These are phyloP conservation scores for Numenius phaeopus DNA, from an alignment of 2,797 vertebrate genomes.

Conservation along the genomic window DNA sequence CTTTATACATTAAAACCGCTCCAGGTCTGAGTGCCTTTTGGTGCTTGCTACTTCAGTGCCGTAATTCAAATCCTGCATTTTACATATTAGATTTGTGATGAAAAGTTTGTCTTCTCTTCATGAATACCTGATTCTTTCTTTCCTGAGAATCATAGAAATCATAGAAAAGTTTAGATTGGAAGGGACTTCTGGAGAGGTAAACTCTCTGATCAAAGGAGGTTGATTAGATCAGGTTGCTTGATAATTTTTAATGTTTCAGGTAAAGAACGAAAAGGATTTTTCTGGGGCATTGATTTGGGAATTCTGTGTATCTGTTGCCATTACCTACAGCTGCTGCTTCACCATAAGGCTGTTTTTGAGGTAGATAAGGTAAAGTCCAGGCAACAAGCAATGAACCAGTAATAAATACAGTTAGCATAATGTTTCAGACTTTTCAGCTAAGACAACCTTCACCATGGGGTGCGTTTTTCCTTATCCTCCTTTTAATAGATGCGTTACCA, in stretches of 20 bases:
- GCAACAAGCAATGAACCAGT: not conserved
- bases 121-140: not conserved
- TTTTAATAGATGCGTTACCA: not conserved
- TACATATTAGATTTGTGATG: not conserved
- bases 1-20: not conserved
- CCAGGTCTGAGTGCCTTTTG: not conserved
- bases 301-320: not conserved
- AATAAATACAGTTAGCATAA: not conserved
- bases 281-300: not conserved
- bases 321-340: not conserved
- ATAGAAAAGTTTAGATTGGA: not conserved
- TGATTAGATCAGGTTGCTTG: not conserved
- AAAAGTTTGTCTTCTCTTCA: not conserved
- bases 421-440: not conserved
- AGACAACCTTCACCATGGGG: not conserved
- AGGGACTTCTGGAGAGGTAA: not conserved
- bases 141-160: not conserved
- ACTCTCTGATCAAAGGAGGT: not conserved
- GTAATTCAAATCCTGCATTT: not conserved
- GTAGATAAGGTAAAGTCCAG: not conserved
- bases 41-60: not conserved
- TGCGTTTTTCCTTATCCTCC: not conserved
- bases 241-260: not conserved
- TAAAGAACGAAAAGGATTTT: not conserved
- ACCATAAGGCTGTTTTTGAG: not conserved